These are phyloP conservation scores for Sialia sialis DNA, from an alignment of 2,113 vertebrate genomes.

Conservation along the genomic window DNA sequence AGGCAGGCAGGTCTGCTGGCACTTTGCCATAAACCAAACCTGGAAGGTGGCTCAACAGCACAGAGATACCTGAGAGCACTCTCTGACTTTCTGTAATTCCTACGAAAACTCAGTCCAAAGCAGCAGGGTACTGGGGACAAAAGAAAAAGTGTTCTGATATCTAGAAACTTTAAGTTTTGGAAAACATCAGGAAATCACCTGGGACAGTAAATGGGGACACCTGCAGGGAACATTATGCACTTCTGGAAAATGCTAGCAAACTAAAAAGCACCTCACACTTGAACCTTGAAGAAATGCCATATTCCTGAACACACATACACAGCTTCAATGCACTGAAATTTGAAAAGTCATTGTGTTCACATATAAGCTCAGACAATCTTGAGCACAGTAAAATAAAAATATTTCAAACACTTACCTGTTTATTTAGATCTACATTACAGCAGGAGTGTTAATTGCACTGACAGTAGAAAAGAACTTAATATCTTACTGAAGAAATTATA, in stretches of 20 bases:
- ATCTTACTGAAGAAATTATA: background rate
- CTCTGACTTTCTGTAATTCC: background rate
- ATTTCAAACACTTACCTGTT: background rate
- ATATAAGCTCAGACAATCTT: background rate
- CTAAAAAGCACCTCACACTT: background rate
- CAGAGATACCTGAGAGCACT: background rate
- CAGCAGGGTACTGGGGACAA: background rate
- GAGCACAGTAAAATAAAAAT: background rate
- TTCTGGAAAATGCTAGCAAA: background rate
- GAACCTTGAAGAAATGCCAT: background rate
- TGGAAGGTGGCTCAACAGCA: background rate
- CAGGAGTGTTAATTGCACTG: background rate
- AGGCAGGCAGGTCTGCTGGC: background rate
- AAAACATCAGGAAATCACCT: background rate
- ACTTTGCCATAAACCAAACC: background rate
- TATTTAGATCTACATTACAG: background rate
- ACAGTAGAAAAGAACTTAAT: background rate
- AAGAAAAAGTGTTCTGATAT: background rate
- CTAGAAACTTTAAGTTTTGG: background rate
- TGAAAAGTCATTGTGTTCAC: background rate
- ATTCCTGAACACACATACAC: background rate
- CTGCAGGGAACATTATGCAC: background rate
- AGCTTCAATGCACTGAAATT: background rate
- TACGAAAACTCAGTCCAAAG: background rate
- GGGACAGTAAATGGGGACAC: background rate